Base-by-base conservation (phyloP, 2,113 vertebrate species). In the Pedionomus torquatus region DNA sequence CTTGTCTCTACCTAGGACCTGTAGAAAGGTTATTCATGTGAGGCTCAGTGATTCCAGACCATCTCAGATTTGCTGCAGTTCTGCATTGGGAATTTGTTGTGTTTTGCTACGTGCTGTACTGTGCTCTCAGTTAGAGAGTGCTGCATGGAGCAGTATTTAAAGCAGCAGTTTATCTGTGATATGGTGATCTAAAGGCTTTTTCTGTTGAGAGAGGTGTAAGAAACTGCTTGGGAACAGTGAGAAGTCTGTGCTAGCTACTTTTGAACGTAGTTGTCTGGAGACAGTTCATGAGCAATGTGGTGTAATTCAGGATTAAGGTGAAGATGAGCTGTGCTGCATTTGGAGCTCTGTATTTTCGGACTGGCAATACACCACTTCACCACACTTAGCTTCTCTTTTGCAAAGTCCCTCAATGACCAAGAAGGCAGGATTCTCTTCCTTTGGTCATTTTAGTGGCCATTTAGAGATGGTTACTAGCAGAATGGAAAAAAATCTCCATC, bases 261-360 rank as follows among this genome's bases (percentile, higher is more conserved):
- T 68, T 33, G 5, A 92, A 87, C 54, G 18, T 72, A 30, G 77
- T 89, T 90, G 71, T 91, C 75, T 95, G 69, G 88, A 93, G 88
- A 77, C 66, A 54, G 90, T 90, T 96, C 90, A 95, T 87, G 83
- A 95, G 84, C 82, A 91, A 11, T 41, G 68, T 88, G 93, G 63
- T 88, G 82, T 93, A 89, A 87, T 89, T 79, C 54, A 87, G 81
- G 63, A 83, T 96, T 94, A 86, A 90, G 85, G 41, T 35, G 58
- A 39, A 52, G 81, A 71, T 76, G 91, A 91, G 82, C 84, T 91
- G 52, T 72, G 87, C 81, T 77, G 89, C 76, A 20, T 93, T 94
- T 83, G 79, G 83, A 88, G 75, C 92, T 93, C 41, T 85, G 66
- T 88, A 1, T 92, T 91, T 88, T 86, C 83, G 76, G 76, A 37